phyloP scores from a whole-genome alignment of 2,888 invertebrate species.

The Apamea anceps region DNA sequence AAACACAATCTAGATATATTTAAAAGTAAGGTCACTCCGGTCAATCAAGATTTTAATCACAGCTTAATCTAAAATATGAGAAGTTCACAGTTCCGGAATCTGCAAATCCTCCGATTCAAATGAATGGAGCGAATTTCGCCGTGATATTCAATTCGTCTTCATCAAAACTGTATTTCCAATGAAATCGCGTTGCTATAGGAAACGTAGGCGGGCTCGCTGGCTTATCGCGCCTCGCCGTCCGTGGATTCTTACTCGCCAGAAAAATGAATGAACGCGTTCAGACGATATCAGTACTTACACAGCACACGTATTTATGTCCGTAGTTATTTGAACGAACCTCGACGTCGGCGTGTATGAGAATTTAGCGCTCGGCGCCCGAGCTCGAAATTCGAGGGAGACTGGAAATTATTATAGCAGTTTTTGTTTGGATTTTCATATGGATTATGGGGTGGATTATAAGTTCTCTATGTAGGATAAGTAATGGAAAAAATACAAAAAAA shows the following conservation, averaged over 20 bases:
- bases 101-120: conserved; percentile 30
- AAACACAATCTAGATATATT: not conserved
- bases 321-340: conserved; percentile 60
- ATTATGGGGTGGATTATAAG: conserved; percentile 11
- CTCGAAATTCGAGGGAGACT: conserved; percentile 47
- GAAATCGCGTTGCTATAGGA: conserved; percentile 56
- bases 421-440: conserved; percentile 38
- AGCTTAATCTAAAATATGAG: conserved; percentile 29
- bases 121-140: conserved; percentile 48
- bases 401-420: conserved; percentile 51
- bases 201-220: conserved; percentile 59
- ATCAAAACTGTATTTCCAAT: conserved; percentile 64
- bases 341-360: conserved; percentile 58
- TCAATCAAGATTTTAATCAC: conserved; percentile 6
- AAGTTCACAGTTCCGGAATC: conserved; percentile 14
- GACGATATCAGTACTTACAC: conserved; percentile 62
- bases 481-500: conserved; percentile 11
- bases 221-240: conserved; percentile 64
- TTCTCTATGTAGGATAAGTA: not conserved
- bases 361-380: conserved; percentile 46
- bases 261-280: conserved; percentile 70
- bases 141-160: conserved; percentile 63
- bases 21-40: conserved; percentile 11
- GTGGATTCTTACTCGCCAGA: conserved; percentile 60
- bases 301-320: conserved; percentile 55